phyloP scores from a whole-genome alignment of 2,113 vertebrate genomes.

The Dunckerocampus dactyliophorus region DNA sequence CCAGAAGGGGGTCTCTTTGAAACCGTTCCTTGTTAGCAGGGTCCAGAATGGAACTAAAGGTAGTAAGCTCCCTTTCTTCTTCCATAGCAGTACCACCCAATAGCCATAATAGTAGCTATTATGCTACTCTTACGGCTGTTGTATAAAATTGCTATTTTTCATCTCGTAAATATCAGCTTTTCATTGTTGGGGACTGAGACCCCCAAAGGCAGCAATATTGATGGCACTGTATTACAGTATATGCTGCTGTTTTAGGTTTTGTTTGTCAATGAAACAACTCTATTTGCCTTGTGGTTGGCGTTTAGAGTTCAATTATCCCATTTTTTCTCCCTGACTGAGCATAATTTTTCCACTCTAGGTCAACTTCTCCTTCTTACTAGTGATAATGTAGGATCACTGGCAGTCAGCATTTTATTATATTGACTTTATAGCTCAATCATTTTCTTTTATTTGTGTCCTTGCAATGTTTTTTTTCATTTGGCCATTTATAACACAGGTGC shows the following conservation, averaged over 20 bases:
- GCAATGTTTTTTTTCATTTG: background rate
- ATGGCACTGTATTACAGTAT: no score
- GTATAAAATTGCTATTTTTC: constrained; percentile 70
- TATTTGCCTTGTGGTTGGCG: background rate
- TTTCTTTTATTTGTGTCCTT: background rate
- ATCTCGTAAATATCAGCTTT: constrained; percentile 63
- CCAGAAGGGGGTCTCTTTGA: constrained; percentile 50
- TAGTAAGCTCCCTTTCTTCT: constrained; percentile 36
- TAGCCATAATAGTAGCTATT: background rate
- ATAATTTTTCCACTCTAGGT: background rate
- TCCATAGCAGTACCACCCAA: constrained; percentile 29
- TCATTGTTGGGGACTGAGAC: constrained; percentile 5
- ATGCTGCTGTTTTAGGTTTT: background rate
- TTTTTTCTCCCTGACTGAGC: background rate
- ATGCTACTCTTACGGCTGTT: constrained; percentile 54
- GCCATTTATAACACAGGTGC: background rate
- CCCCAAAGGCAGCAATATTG: background rate
- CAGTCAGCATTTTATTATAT: background rate
- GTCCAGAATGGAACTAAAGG: constrained; percentile 31
- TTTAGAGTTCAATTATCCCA: background rate
- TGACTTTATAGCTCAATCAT: background rate
- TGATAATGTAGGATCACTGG: background rate
- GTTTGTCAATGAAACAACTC: background rate
- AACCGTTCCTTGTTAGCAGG: constrained; percentile 36
- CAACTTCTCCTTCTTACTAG: background rate